Percentiles rank a stretch among this genome's conserved stretches.
Evolutionary conservation across 2,797 vertebrate species (phyloP).

Genomic region (Gila robusta): DNA sequence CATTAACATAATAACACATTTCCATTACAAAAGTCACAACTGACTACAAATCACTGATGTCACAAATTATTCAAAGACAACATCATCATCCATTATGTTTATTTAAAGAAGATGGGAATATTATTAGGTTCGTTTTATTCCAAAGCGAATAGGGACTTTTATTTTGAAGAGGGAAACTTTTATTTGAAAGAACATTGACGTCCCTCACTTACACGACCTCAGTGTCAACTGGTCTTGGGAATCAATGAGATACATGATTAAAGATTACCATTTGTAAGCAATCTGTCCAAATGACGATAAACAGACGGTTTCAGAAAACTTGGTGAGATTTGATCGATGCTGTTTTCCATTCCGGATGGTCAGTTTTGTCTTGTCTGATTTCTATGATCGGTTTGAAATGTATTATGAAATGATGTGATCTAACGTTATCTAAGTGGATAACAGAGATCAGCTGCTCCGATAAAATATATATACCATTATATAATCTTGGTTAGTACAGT

Average conservation of each 20-base stretch:
- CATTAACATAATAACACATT: neutral
- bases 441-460: neutral
- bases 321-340: neutral
- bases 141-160: neutral
- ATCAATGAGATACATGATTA: neutral
- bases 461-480: neutral
- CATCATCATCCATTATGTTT: neutral
- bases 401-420: neutral
- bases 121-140: neutral
- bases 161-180: slow-evolving; percentile 25
- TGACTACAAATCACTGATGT: neutral
- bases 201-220: slow-evolving; percentile 6
- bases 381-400: neutral
- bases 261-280: neutral
- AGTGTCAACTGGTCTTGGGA: neutral
- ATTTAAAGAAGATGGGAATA: neutral
- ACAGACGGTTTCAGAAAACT: neutral
- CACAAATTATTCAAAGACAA: neutral
- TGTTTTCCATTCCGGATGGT: neutral
- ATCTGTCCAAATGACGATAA: neutral
- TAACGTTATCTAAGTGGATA: neutral
- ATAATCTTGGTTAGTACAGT: neutral
- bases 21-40: neutral
- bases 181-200: slow-evolving; percentile 4
- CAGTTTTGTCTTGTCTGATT: neutral